Evolutionary conservation across 2,113 vertebrate species (phyloP).

Genomic region (Mobula hypostoma): DNA sequence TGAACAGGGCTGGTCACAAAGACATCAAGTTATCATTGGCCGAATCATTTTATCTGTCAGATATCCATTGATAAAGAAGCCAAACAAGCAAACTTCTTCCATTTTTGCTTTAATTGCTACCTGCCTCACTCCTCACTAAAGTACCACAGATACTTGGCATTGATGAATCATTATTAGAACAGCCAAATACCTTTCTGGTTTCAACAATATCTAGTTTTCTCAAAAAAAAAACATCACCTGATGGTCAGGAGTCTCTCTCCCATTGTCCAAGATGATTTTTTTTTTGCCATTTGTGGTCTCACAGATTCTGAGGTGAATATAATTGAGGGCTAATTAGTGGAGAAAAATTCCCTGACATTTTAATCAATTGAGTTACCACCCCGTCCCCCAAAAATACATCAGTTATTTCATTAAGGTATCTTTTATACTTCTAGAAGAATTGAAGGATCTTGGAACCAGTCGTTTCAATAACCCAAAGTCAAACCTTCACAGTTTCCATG

Average conservation of each 20-base stretch:
- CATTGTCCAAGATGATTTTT: constrained; percentile 1
- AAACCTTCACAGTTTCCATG: constrained; percentile 81
- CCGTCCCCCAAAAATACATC: neutral
- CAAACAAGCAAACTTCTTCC: neutral
- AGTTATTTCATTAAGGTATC: constrained; percentile 4
- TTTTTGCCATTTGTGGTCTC: neutral
- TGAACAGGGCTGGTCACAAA: constrained; percentile 25
- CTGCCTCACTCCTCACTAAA: neutral
- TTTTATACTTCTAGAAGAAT: neutral
- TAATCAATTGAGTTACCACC: neutral
- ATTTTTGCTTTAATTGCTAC: neutral
- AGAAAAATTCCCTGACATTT: neutral
- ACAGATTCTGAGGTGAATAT: neutral
- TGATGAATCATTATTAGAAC: neutral
- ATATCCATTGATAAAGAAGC: constrained; percentile 18
- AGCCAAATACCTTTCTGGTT: neutral
- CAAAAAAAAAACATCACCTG: neutral
- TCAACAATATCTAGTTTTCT: neutral
- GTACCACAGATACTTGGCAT: neutral
- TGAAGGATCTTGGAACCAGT: neutral
- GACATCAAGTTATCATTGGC: neutral
- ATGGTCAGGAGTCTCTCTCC: neutral
- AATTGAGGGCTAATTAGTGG: neutral
- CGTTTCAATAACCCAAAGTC: constrained; percentile 42
- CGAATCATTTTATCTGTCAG: neutral